Percentiles rank a stretch among this genome's conserved stretches.
Evolutionary conservation across 2,888 invertebrate species (phyloP).

Genomic region (Rhabditoides inermis): DNA sequence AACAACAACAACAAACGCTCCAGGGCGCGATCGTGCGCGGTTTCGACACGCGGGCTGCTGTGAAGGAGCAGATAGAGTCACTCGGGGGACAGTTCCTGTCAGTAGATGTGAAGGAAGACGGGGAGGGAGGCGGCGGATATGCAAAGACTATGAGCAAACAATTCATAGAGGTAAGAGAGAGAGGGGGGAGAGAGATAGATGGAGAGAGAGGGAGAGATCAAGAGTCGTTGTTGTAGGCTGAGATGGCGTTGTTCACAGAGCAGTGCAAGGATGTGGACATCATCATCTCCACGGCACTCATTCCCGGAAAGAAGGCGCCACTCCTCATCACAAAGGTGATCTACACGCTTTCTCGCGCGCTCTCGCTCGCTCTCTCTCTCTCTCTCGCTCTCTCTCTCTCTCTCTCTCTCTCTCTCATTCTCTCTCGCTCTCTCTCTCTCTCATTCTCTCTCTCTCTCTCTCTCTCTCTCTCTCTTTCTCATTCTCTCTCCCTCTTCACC

Average conservation of each 20-base stretch:
- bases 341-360: background rate
- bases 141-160: conserved; percentile 79
- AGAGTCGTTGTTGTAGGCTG: conserved; percentile 60
- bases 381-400: background rate
- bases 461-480: background rate
- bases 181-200: background rate
- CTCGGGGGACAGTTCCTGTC: conserved; percentile 80
- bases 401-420: too few species aligned
- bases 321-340: conserved; percentile 69
- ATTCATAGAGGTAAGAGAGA: conserved; percentile 61
- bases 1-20: conserved; percentile 1
- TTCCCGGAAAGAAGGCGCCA: conserved; percentile 78
- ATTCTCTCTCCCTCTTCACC: background rate
- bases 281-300: conserved; percentile 78
- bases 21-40: conserved; percentile 76
- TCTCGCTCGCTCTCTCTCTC: background rate
- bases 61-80: conserved; percentile 75
- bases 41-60: conserved; percentile 76
- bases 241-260: conserved; percentile 75
- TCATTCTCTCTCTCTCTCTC: background rate
- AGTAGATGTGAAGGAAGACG: conserved; percentile 31
- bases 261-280: conserved; percentile 78
- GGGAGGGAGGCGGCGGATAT: conserved; percentile 65
- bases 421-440: background rate
- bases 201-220: background rate